These are phyloP conservation scores for Gymnarchus niloticus DNA, from an alignment of 2,113 vertebrate species.

Conservation along the genomic window DNA sequence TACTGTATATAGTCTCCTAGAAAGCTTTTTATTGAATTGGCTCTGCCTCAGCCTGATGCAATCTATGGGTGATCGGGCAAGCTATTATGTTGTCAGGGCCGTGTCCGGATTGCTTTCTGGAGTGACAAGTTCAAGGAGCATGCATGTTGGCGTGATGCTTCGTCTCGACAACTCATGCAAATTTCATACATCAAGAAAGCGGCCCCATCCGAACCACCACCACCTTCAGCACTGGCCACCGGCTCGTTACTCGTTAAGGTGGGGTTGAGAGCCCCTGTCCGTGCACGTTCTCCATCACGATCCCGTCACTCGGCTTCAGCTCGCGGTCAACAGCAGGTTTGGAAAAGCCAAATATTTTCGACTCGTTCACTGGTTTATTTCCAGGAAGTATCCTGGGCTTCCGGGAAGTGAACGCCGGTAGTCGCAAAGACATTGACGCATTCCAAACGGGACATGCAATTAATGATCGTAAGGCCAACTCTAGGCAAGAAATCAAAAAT, in stretches of 20 bases:
- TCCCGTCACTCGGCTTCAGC: neutral
- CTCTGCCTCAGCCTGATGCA: neutral
- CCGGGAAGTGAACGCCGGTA: neutral
- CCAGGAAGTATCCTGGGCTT: neutral
- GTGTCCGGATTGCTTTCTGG: neutral
- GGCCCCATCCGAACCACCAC: neutral
- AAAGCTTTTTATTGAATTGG: neutral
- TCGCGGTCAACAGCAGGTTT: neutral
- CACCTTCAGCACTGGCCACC: too few relatives aligned
- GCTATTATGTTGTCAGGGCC: neutral
- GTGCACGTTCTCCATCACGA: neutral
- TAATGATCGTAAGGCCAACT: too few relatives aligned
- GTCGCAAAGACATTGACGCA: neutral
- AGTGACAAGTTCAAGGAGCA: neutral
- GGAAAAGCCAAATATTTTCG: neutral
- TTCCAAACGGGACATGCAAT: too few relatives aligned
- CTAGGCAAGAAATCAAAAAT: too few relatives aligned
- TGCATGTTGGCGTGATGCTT: neutral
- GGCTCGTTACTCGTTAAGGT: too few relatives aligned
- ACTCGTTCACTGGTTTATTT: neutral
- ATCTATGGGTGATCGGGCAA: neutral
- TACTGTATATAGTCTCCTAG: neutral
- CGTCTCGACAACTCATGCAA: neutral
- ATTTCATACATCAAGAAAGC: neutral
- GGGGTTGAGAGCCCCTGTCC: neutral